Base-by-base conservation (phyloP, 1,140 invertebrate species). In the Paramacrobiotus metropolitanus region DNA sequence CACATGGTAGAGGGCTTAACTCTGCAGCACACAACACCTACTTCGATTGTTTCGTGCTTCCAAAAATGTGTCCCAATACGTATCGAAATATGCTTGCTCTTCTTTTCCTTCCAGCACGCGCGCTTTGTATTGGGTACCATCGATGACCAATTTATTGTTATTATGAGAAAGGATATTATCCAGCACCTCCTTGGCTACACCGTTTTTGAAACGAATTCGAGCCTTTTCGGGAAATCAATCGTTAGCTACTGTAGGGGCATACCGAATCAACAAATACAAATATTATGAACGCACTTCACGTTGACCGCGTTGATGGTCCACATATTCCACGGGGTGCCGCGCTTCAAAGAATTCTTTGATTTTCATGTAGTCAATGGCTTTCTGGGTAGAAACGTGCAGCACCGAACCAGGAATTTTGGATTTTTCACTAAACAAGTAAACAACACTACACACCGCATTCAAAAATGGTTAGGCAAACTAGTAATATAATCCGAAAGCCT, bases 401-500 rank as follows among this genome's bases (percentile, higher is more conserved):
- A 55, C 48, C 48, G 48, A 55, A 20, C 48, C 48, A 20, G 48
- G 48, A 55, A 55, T 55, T 24, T 55, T 55, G 15, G 48, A 55
- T 28, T 55, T 24, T 28, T 55, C 48, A 55, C 48, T 55, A 24
- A 15, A 28, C 15, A 55, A 24, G 24, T 9, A 15, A 55, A 24
- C 15, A 28, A 15, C 15, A 24, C 48, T 24, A 20, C 15, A 9
- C 24, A 20, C 15, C 4, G 24, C 4, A 55, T 20, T 20, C 48
- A 24, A 55, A 20, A 9, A 15, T 55, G 15, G 15, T 55, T 55
- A 20, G 15, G 4, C 24, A 20, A 40, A 40, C n/a, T n/a, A n/a
- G n/a, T n/a, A n/a, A n/a, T n/a, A n/a, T n/a, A n/a, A n/a, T n/a
- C n/a, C n/a, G n/a, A n/a, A n/a, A n/a, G n/a, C n/a, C n/a, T 40